Evolutionary conservation across 2,113 vertebrate genomes (phyloP).

Genomic region (Scomber colias): DNA sequence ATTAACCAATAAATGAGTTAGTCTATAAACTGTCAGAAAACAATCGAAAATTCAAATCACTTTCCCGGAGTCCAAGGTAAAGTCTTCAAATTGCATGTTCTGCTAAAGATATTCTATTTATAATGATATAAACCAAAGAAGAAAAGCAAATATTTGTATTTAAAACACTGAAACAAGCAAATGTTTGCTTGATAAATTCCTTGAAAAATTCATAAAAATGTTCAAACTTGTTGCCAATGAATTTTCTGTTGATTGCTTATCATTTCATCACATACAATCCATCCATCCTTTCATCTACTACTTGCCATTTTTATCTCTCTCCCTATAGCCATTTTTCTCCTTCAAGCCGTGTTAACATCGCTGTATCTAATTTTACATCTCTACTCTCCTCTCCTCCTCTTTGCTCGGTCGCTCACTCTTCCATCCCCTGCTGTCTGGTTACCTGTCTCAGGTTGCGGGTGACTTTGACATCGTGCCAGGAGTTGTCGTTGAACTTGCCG

Average conservation of each 20-base stretch:
- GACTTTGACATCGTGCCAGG: slow-evolving; percentile 99
- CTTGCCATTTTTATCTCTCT: not conserved
- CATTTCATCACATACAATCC: slow-evolving; percentile 8
- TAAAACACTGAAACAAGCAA: not conserved
- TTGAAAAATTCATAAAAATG: not conserved
- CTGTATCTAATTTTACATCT: not conserved
- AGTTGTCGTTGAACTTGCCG: slow-evolving; percentile 99
- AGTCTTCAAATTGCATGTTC: not conserved
- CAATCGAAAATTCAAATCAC: not conserved
- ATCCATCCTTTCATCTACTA: slow-evolving; percentile 2
- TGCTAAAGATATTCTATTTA: not conserved
- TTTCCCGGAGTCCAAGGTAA: not conserved
- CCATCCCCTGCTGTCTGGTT: slow-evolving; percentile 93
- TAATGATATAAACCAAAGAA: slow-evolving; percentile 10
- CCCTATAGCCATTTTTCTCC: not conserved
- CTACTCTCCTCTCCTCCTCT: slow-evolving; percentile 26
- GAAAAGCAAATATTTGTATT: slow-evolving; percentile 17
- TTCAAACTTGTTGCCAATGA: not conserved
- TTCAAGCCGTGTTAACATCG: not conserved
- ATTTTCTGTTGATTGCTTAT: not conserved
- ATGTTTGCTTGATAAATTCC: not conserved
- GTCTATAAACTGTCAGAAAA: not conserved
- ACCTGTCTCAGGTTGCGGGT: slow-evolving; percentile 99
- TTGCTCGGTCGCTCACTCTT: slow-evolving; percentile 50
- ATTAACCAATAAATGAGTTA: not conserved